Conservation (phyloP, 2,797 vertebrate genomes). For the Lepus townsendii region DNA sequence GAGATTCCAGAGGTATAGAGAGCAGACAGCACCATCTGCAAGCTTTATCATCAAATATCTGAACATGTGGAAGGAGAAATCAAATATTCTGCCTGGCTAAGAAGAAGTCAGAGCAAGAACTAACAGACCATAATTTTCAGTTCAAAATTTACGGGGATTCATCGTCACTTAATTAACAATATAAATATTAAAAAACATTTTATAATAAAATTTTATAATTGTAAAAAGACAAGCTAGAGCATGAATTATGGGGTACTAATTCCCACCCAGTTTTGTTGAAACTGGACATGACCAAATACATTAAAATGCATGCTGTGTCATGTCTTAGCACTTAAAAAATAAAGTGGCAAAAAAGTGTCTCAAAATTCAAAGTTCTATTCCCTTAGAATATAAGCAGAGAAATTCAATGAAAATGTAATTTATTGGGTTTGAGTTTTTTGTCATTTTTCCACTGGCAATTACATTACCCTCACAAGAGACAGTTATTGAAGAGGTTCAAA, state of each 20-base stretch:
- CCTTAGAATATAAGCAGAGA: constrained; percentile 82
- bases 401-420: constrained; percentile 84
- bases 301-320: constrained; percentile 85
- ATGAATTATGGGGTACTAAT: constrained; percentile 88
- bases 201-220: constrained; percentile 90
- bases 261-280: constrained; percentile 88
- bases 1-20: constrained; percentile 50
- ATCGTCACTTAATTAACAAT: constrained; percentile 89
- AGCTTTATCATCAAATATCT: constrained; percentile 51
- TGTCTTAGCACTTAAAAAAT: constrained; percentile 84
- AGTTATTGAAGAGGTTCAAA: constrained; percentile 83
- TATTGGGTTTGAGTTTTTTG: constrained; percentile 81
- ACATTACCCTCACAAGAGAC: constrained; percentile 78
- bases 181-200: constrained; percentile 90
- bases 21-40: constrained; percentile 17
- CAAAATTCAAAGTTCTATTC: constrained; percentile 82
- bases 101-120: constrained; percentile 84
- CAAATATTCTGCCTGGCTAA: constrained; percentile 83
- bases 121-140: constrained; percentile 85
- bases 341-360: constrained; percentile 78
- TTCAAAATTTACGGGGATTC: constrained; percentile 87
- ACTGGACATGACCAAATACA: constrained; percentile 84
- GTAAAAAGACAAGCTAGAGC: constrained; percentile 85
- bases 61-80: constrained; percentile 71
- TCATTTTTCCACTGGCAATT: constrained; percentile 83